phyloP scores from a whole-genome alignment of 2,888 invertebrate genomes.

The Diabrotica balteata region DNA sequence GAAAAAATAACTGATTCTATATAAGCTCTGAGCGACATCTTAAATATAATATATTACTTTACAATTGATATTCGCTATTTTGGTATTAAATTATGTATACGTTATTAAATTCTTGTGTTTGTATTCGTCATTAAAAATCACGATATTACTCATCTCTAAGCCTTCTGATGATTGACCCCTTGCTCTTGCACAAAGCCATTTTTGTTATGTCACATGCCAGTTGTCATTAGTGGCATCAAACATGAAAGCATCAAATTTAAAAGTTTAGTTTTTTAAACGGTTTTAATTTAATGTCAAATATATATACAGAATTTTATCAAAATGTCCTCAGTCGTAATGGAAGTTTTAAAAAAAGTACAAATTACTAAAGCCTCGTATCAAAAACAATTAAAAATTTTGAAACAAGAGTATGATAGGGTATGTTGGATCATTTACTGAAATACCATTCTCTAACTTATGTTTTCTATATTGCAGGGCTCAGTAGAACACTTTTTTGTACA shows the following conservation, averaged over 20 bases:
- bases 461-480: slow-evolving; percentile 31
- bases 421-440: slow-evolving; percentile 4
- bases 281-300: slow-evolving; percentile 22
- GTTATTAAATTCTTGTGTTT: no score
- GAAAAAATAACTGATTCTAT: no score
- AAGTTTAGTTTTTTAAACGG: slow-evolving; percentile 29
- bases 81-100: no score
- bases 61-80: no score
- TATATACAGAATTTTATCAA: slow-evolving; percentile 17
- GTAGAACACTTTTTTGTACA: slow-evolving; percentile 34
- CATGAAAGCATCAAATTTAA: slow-evolving; percentile 16
- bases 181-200: no score
- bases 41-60: no score
- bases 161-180: no score
- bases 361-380: slow-evolving; percentile 39
- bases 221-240: background rate
- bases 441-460: background rate
- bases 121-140: no score
- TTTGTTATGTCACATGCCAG: background rate
- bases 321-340: slow-evolving; percentile 28
- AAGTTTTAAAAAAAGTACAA: slow-evolving; percentile 40
- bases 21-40: no score
- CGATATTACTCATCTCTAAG: no score
- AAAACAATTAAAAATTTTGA: slow-evolving; percentile 40
- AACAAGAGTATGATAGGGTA: slow-evolving; percentile 42